Evolutionary conservation across 2,888 invertebrate species (phyloP), one percentile per base, ranked within the genome.

Genomic region (Nudaria mundana): DNA sequence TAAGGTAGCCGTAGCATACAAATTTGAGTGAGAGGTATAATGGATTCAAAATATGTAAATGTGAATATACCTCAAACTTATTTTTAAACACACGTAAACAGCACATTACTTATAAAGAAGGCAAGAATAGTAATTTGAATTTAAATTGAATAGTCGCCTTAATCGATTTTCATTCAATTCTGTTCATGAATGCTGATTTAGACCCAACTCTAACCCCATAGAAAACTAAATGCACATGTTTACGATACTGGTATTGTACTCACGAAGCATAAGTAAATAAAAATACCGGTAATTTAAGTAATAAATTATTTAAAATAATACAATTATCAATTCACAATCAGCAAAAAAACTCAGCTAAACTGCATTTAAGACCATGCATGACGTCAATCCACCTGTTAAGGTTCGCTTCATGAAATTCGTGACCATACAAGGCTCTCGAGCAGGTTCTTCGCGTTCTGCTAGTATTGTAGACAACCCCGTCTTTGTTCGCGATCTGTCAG

Each of bases 401-500:
- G 35, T 31, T 40, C 16, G 28, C 22, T 31, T n/a, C 23, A 14
- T 40, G 23, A 23, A 48, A 44, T 40, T 32, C 28, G 43, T 32
- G 23, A 22, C 14, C 16, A 23, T 29, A 44, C 43, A 51, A 53
- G 57, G 54, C 26, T 28, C 4, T 37, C 16, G 24, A 28, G 41
- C 49, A 41, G 46, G 48, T 52, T 48, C 31, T 32, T 35, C 30
- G 20, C 29, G 20, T 30, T 7, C 10, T 16, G 24, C 22, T 25
- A 20, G 18, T 22, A 28, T 34, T 23, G 25, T 32, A 22, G 16
- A 37, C 24, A 37, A 24, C 13, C 32, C 30, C 15, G 15, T 15
- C 28, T 37, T 41, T 41, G 41, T 53, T 52, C 39, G 48, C 48
- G 58, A 48, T 46, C 53, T 47, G 45, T 43, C 50, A 45, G 55